Evolutionary conservation across 2,113 vertebrate species (phyloP).

Genomic region (Xenopus borealis): DNA sequence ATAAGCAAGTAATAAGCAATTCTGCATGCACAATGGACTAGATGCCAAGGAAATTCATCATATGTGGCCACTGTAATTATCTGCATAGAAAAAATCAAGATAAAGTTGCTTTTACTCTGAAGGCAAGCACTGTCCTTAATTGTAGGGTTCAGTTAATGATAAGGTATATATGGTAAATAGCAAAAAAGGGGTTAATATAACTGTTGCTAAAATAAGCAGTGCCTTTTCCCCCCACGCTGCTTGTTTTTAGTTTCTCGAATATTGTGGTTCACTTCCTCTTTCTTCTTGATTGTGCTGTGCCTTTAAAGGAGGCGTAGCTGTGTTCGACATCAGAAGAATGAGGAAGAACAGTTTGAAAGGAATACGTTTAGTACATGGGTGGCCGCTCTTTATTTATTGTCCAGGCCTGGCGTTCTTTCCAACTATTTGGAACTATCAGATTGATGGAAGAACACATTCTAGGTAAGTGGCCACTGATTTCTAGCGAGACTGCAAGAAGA

Average conservation of each 20-base stretch:
- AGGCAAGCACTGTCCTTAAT: too few species aligned
- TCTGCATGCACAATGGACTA: too few species aligned
- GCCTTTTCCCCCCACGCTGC: too few species aligned
- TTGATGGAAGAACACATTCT: conserved; percentile 24
- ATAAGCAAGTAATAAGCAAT: too few species aligned
- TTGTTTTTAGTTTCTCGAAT: neutral
- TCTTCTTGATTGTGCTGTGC: neutral
- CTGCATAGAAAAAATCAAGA: too few species aligned
- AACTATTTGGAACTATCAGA: neutral
- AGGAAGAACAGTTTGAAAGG: conserved; percentile 12
- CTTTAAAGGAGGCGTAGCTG: conserved; percentile 35
- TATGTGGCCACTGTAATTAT: too few species aligned
- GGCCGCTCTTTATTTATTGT: neutral
- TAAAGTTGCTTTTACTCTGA: too few species aligned
- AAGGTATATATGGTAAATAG: too few species aligned
- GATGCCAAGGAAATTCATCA: too few species aligned
- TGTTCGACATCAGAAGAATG: conserved; percentile 17
- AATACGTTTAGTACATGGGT: neutral
- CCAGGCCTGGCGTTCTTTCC: neutral
- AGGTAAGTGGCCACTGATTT: neutral
- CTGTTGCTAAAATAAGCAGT: too few species aligned
- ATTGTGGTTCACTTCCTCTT: conserved; percentile 34
- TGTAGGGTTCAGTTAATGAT: too few species aligned
- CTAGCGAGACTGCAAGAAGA: neutral
- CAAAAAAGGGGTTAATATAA: too few species aligned